phyloP scores from a whole-genome alignment of 2,113 vertebrate species.

The Numida meleagris region DNA sequence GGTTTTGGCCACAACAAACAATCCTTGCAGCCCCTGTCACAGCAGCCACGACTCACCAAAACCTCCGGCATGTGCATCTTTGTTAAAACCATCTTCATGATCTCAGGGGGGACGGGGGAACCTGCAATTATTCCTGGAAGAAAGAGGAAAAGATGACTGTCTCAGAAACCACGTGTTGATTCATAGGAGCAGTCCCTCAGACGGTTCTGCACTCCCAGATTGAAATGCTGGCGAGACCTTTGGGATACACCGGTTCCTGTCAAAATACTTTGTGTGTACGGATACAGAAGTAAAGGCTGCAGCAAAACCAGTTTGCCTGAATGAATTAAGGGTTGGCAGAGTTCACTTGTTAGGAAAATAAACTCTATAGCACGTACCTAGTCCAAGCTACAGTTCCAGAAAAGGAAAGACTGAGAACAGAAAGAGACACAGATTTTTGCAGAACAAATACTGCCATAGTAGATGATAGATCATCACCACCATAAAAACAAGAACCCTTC shows the following conservation, averaged over 20 bases:
- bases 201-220: not conserved
- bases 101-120: constrained; percentile 84
- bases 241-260: not conserved
- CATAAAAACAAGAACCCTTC: not conserved
- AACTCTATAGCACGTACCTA: not conserved
- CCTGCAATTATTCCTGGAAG: constrained; percentile 86
- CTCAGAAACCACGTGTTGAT: not conserved
- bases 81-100: constrained; percentile 76
- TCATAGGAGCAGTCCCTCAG: not conserved
- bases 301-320: not conserved
- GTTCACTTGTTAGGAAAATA: not conserved
- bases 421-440: not conserved
- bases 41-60: constrained; percentile 79
- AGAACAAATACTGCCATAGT: not conserved
- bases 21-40: not conserved
- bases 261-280: not conserved
- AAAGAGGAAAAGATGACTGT: not conserved
- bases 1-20: not conserved
- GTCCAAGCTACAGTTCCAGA: not conserved
- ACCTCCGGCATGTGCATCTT: constrained; percentile 79
- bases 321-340: not conserved
- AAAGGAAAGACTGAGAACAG: not conserved
- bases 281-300: not conserved
- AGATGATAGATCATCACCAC: fast-evolving
- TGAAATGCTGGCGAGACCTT: not conserved